Conservation (phyloP, 2,888 invertebrate species). For the Drosophila demipolita region DNA sequence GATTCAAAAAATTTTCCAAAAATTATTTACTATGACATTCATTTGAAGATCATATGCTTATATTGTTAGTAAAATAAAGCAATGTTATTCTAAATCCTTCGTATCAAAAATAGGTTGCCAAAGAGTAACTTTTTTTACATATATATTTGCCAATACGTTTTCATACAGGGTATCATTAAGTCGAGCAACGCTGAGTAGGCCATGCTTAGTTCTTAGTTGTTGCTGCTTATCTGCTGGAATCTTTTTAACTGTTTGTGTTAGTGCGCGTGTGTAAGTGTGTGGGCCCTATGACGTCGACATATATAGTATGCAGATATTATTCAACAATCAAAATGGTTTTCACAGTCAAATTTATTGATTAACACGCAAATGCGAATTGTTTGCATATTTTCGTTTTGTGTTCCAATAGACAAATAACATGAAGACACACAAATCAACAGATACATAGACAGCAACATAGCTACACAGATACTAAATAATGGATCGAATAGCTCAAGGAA, state of each 20-base stretch:
- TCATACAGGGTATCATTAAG: slow-evolving; percentile 28
- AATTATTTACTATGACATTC: slow-evolving; percentile 53
- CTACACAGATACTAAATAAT: slow-evolving; percentile 34
- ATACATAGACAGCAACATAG: slow-evolving; percentile 15
- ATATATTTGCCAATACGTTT: background rate
- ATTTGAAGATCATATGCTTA: slow-evolving; percentile 10
- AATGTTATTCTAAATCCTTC: slow-evolving; percentile 22
- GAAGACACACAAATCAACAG: slow-evolving; percentile 32
- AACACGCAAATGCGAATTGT: slow-evolving; percentile 80
- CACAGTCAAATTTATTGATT: slow-evolving; percentile 81
- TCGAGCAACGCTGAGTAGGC: slow-evolving; percentile 12
- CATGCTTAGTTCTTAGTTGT: slow-evolving; percentile 13
- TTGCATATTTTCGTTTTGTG: slow-evolving; percentile 75
- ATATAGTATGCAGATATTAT: slow-evolving; percentile 62
- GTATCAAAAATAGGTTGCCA: background rate
- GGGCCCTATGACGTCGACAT: slow-evolving; percentile 45
- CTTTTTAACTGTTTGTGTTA: slow-evolving; percentile 24
- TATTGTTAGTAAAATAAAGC: slow-evolving; percentile 12
- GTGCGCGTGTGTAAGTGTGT: slow-evolving; percentile 22
- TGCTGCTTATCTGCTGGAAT: slow-evolving; percentile 29
- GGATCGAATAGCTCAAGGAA: slow-evolving; percentile 25
- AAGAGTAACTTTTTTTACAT: background rate
- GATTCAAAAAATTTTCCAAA: slow-evolving; percentile 53
- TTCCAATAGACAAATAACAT: slow-evolving; percentile 59
- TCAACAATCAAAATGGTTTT: slow-evolving; percentile 79